Evolutionary conservation across 2,888 invertebrate genomes (phyloP).

Genomic region (Drosophila trichaetosa): DNA sequence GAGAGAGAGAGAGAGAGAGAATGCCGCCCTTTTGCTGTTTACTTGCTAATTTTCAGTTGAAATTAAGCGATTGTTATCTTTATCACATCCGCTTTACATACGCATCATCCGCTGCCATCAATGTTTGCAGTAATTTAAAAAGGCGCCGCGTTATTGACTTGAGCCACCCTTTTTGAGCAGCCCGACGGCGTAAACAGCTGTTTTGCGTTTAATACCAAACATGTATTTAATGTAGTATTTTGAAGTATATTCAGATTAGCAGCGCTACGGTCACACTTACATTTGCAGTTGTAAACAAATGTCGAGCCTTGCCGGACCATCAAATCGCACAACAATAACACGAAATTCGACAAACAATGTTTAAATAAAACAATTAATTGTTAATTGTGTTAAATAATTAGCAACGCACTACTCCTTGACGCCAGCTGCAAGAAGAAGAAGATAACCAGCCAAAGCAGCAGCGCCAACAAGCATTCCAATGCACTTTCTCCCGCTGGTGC

Average conservation of each 20-base stretch:
- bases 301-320: slow-evolving; percentile 36
- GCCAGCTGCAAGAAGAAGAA: slow-evolving; percentile 4
- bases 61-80: slow-evolving; percentile 50
- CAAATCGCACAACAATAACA: neutral
- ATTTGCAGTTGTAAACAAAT: slow-evolving; percentile 50
- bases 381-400: slow-evolving; percentile 23
- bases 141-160: slow-evolving; percentile 3
- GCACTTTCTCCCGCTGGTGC: slow-evolving; percentile 70
- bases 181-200: slow-evolving; percentile 27
- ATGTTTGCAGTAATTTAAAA: slow-evolving; percentile 22
- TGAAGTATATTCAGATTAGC: slow-evolving; percentile 10
- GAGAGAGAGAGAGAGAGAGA: neutral
- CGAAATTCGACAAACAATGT: slow-evolving; percentile 4
- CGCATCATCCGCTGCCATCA: neutral
- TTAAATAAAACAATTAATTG: slow-evolving; percentile 5
- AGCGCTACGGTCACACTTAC: slow-evolving; percentile 33
- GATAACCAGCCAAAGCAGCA: slow-evolving; percentile 14
- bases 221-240: neutral
- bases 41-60: slow-evolving; percentile 54
- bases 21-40: slow-evolving; percentile 67
- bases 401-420: neutral
- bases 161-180: neutral
- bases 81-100: neutral
- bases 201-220: slow-evolving; percentile 22
- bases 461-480: slow-evolving; percentile 59